A percentile compares a stretch with the other conserved stretches of the same genome.
Conservation (phyloP, 2,113 vertebrate species). For the Galeopterus variegatus region DNA sequence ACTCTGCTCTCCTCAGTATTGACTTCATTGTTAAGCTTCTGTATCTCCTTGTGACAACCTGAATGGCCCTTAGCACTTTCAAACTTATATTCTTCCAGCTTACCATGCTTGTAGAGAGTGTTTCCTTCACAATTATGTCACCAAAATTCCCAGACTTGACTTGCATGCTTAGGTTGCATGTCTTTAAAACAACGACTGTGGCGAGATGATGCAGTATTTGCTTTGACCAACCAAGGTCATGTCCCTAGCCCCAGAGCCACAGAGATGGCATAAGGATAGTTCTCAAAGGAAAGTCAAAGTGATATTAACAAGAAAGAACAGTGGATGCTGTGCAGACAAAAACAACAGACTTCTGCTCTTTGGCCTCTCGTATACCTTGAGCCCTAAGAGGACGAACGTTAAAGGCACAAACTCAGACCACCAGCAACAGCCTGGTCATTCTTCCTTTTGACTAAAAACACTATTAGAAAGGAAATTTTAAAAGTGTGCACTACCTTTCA, state of each 20-base stretch:
- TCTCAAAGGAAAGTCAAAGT: background rate
- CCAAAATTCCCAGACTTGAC: background rate
- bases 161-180: background rate
- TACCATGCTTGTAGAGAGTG: background rate
- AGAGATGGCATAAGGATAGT: background rate
- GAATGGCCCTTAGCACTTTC: background rate
- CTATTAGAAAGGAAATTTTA: background rate
- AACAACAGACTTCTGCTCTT: background rate
- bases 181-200: background rate
- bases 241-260: background rate
- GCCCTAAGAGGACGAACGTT: background rate
- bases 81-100: background rate
- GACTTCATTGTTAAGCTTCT: background rate
- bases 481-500: background rate
- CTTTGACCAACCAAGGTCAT: background rate
- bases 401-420: background rate
- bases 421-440: no score
- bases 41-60: background rate
- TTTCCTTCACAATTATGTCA: background rate
- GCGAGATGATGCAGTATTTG: background rate
- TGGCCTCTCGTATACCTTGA: accelerated
- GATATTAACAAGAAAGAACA: background rate
- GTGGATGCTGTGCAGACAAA: background rate
- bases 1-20: background rate
- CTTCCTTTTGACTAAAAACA: background rate